A percentile compares a stretch with the other conserved stretches of the same genome.
phyloP scores from a whole-genome alignment of 2,113 vertebrate species.

The Atrichornis clamosus region DNA sequence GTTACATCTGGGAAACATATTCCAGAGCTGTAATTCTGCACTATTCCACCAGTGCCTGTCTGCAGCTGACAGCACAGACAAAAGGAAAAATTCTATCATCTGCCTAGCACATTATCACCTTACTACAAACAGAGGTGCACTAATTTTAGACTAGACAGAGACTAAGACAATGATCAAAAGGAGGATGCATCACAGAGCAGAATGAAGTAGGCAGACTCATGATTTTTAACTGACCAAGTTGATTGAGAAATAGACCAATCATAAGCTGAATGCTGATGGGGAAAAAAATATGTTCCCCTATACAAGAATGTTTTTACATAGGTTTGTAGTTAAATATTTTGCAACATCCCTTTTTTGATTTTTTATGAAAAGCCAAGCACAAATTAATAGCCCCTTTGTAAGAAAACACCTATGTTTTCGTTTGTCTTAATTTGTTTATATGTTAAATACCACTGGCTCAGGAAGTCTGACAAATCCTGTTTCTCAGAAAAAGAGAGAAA shows the following conservation, averaged over 20 bases:
- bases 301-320: not conserved
- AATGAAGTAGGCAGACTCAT: not conserved
- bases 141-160: not conserved
- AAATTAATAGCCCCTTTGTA: not conserved
- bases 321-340: not conserved
- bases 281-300: not conserved
- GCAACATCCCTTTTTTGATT: not conserved
- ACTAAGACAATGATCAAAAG: not conserved
- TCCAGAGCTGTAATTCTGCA: not conserved
- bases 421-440: constrained; percentile 29
- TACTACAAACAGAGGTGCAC: not conserved
- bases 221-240: not conserved
- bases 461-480: constrained; percentile 48
- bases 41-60: not conserved
- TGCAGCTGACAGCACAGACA: not conserved
- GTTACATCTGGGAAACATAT: not conserved
- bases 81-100: not conserved
- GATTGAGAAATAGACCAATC: not conserved
- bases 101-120: not conserved
- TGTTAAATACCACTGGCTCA: constrained; percentile 9
- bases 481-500: constrained; percentile 39
- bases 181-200: not conserved
- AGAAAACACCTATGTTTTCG: constrained; percentile 2
- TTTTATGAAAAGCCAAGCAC: not conserved
- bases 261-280: not conserved